These are phyloP conservation scores for Craseonycteris thonglongyai DNA, from an alignment of 2,113 vertebrate species.

Conservation along the genomic window DNA sequence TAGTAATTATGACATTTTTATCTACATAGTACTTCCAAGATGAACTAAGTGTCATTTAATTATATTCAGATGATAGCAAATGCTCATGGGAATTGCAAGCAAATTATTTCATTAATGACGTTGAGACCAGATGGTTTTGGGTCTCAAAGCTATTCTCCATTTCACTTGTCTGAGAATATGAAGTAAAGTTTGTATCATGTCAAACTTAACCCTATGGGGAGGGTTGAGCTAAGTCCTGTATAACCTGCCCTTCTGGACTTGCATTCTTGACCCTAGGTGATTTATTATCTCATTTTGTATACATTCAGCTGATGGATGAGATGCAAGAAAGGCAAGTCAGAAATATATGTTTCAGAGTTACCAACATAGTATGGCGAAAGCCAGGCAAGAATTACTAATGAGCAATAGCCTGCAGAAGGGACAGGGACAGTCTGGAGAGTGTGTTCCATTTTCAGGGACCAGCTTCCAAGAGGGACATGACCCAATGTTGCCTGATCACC, in stretches of 20 bases:
- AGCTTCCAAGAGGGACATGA: neutral
- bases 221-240: neutral
- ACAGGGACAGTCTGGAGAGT: neutral
- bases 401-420: accelerated
- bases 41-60: slow-evolving; percentile 6
- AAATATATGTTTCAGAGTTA: neutral
- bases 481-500: neutral
- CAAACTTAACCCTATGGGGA: neutral
- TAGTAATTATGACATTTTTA: slow-evolving; percentile 29
- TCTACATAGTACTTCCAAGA: neutral
- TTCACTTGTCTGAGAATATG: neutral
- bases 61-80: neutral
- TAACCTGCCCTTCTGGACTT: neutral
- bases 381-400: neutral
- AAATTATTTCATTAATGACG: slow-evolving; percentile 45
- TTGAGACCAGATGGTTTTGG: neutral
- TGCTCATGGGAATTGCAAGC: neutral
- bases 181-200: neutral
- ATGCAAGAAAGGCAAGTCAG: neutral
- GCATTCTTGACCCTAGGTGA: neutral
- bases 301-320: neutral
- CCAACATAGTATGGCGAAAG: neutral
- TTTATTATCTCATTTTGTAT: neutral
- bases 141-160: neutral
- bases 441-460: neutral